Evolutionary conservation across 2,888 invertebrate species (phyloP).

Genomic region (Blera fallax): DNA sequence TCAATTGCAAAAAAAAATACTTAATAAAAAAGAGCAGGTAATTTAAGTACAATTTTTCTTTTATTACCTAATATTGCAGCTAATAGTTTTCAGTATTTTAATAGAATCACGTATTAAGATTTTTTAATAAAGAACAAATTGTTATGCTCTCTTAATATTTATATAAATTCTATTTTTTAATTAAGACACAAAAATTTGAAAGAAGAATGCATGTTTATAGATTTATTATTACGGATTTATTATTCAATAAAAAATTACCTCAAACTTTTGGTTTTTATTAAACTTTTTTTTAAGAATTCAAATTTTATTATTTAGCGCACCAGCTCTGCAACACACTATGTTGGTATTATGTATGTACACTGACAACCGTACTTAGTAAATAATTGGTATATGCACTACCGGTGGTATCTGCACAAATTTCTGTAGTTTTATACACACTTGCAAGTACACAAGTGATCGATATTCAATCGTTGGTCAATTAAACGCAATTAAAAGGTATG

Average conservation of each 20-base stretch:
- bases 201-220: not conserved
- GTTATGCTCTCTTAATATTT: no score
- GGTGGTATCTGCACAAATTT: slow-evolving; percentile 53
- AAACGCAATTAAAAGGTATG: slow-evolving; percentile 81
- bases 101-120: no score
- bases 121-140: no score
- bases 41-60: no score
- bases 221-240: not conserved
- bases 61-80: no score
- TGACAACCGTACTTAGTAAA: slow-evolving; percentile 39
- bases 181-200: not conserved
- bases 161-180: no score
- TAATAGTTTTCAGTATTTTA: no score
- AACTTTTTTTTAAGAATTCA: not conserved
- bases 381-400: slow-evolving; percentile 62
- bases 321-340: slow-evolving; percentile 53
- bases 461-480: slow-evolving; percentile 64
- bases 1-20: no score
- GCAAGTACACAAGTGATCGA: slow-evolving; percentile 30
- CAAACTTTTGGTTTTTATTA: not conserved
- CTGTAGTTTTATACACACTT: slow-evolving; percentile 48
- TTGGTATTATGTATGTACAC: slow-evolving; percentile 50
- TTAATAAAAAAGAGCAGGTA: no score
- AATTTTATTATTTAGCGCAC: slow-evolving; percentile 62
- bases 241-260: not conserved